These are phyloP conservation scores for Dermatemys mawii DNA, from an alignment of 2,113 vertebrate species.

Conservation along the genomic window DNA sequence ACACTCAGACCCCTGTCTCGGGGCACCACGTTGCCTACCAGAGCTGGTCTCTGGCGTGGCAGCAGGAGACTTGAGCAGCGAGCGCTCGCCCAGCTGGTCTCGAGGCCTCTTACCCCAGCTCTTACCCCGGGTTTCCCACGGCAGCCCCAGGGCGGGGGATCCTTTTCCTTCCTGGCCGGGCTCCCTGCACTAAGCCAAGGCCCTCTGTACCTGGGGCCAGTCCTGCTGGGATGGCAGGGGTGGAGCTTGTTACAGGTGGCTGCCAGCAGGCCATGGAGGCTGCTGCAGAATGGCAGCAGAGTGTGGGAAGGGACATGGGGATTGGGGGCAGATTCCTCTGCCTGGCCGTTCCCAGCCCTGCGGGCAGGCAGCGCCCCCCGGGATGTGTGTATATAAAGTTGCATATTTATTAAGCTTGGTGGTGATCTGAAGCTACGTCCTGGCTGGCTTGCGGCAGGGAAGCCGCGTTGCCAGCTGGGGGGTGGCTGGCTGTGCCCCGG, in stretches of 20 bases:
- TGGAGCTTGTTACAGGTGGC: not conserved
- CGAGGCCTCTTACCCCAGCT: not conserved
- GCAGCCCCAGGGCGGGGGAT: not conserved
- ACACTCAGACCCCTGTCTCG: no score
- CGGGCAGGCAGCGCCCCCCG: not conserved
- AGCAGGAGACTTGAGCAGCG: not conserved
- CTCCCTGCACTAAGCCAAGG: not conserved
- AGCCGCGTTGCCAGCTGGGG: not conserved
- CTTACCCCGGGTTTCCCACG: not conserved
- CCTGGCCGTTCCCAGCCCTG: not conserved
- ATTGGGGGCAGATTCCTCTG: not conserved
- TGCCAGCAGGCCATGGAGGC: no score
- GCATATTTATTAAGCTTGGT: conserved; percentile 74
- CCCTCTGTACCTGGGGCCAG: not conserved
- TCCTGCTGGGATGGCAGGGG: no score
- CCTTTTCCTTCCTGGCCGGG: not conserved
- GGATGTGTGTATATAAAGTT: conserved; percentile 35
- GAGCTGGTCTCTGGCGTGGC: not conserved
- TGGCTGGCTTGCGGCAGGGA: not conserved
- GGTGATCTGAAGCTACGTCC: conserved; percentile 20
- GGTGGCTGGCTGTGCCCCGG: not conserved
- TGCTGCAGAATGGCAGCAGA: not conserved
- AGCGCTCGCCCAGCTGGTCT: no score
- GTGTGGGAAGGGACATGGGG: not conserved
- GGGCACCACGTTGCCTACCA: no score